Evolutionary conservation across 1,140 invertebrate genomes (phyloP).

Genomic region (Meloidogyne hapla): DNA sequence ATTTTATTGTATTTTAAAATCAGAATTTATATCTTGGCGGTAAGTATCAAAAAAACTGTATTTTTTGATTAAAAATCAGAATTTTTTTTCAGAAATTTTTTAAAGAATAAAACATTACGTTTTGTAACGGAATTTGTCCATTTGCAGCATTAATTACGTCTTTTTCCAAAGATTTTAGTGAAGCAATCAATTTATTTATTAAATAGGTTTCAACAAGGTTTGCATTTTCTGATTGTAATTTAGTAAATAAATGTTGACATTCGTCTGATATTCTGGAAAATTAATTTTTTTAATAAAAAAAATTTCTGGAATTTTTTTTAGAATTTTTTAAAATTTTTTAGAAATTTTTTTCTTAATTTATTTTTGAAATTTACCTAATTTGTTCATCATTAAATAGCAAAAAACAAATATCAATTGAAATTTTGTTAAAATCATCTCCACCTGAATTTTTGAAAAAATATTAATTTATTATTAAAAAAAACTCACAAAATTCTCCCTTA

Average conservation of each 20-base stretch:
- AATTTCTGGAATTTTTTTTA: not conserved
- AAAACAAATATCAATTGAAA: conserved; percentile 7
- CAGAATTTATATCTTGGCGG: not conserved
- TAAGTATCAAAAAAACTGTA: not conserved
- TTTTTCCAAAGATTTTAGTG: conserved; percentile 10
- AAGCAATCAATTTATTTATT: not conserved
- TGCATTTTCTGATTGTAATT: not conserved
- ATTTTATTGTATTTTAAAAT: conserved; percentile 8
- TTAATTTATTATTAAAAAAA: not conserved
- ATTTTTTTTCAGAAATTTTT: too few species aligned
- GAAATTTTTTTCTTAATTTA: not conserved
- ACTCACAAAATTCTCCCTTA: not conserved
- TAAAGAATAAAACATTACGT: not conserved
- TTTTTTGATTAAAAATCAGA: not conserved
- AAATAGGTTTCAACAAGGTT: conserved; percentile 7
- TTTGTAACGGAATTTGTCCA: conserved; percentile 6
- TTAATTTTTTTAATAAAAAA: not conserved
- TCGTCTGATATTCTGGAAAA: not conserved
- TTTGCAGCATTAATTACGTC: conserved; percentile 17
- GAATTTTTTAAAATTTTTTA: too few species aligned
- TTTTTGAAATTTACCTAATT: not conserved
- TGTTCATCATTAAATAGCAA: conserved; percentile 14
- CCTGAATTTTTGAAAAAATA: conserved; percentile 2
- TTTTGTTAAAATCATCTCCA: not conserved
- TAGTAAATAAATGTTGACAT: not conserved